Conservation (phyloP, 2,797 vertebrate species). For the Bryconaethiops microstoma region DNA sequence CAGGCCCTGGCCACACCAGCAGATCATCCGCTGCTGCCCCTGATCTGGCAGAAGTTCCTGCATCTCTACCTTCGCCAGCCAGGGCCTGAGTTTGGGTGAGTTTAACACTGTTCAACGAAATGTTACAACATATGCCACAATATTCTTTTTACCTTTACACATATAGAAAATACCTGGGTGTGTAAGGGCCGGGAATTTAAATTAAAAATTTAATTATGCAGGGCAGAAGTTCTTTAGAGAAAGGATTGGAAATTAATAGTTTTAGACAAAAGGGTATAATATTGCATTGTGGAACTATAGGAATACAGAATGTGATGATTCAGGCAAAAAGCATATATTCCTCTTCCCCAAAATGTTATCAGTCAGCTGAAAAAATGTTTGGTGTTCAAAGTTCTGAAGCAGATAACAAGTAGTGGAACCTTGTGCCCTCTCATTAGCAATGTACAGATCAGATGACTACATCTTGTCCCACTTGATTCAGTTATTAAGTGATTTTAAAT, state of each 20-base stretch:
- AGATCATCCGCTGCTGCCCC: slow-evolving; percentile 91
- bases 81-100: slow-evolving; percentile 94
- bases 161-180: too few species aligned
- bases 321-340: too few species aligned
- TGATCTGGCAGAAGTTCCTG: slow-evolving; percentile 97
- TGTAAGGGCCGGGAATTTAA: too few species aligned
- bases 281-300: not conserved
- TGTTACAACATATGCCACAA: not conserved
- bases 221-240: too few species aligned
- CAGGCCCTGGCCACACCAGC: slow-evolving; percentile 91
- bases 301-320: too few species aligned
- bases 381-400: not conserved
- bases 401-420: not conserved
- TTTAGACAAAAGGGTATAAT: not conserved
- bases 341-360: too few species aligned
- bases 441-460: too few species aligned
- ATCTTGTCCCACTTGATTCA: too few species aligned
- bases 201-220: too few species aligned
- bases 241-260: too few species aligned
- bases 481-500: too few species aligned
- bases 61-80: slow-evolving; percentile 94
- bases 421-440: too few species aligned
- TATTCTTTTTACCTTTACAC: not conserved
- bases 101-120: slow-evolving; percentile 10
- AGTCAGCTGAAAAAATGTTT: not conserved